Evolutionary conservation across 2,113 vertebrate species (phyloP), one percentile per base, ranked within the genome.

Genomic region (Hippopotamus amphibius): DNA sequence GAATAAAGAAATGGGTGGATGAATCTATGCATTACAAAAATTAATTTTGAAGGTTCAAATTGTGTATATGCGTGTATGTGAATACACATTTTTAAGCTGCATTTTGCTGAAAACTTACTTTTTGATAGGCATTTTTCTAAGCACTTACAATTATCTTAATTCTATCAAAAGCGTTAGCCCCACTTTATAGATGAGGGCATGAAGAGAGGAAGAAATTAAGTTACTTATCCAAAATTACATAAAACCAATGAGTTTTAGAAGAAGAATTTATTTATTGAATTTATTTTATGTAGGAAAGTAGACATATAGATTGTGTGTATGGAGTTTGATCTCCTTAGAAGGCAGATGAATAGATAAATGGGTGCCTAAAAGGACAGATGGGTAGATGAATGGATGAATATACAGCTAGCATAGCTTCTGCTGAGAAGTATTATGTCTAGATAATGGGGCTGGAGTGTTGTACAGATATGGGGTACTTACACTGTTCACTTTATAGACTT

Each of bases 181-280:
- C 4, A 79, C 72, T 66, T 90, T 71, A 71, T 55, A 21, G 5
- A 65, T 65, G 53, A 37, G 10, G 33, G 9, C 17, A 21, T 57
- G 43, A 71, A 88, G 61, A 79, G 12, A 65, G 19, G 57, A 59
- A 24, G 19, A 74, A 69, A 79, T 92, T 79, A 50, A 48, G 10
- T 92, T 85, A 28, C 12, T 95, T 90, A 69, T 90, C 4, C 21
- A 82, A 85, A 96, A 76, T 41, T 85, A 86, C 55, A 71, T 79
- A 74, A 3, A 61, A 14, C 33, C 41, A 72, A 2, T 43, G 59
- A 65, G 24, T 71, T 46, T 37, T n/a, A 69, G 24, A 57, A 30
- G 5, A 74, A 86, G 22, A 15, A 33, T 55, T 41, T 53, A 53
- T 53, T 77, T 77, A 53, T 11, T 66, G 19, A 43, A 82, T 87